Evolutionary conservation across 2,888 invertebrate genomes (phyloP).

Genomic region (Leptopilina syphax): DNA sequence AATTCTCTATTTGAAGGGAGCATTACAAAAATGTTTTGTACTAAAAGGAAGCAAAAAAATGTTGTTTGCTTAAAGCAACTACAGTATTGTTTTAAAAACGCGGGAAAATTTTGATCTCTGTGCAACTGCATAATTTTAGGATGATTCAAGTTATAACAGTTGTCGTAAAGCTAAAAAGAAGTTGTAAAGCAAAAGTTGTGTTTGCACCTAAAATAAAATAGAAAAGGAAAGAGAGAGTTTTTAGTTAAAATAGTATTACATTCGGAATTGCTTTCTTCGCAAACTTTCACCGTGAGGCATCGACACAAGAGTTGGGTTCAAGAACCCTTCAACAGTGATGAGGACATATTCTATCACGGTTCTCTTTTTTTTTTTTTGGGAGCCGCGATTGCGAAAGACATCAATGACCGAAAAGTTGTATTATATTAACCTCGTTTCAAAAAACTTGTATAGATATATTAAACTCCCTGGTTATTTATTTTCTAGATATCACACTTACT

Average conservation of each 20-base stretch:
- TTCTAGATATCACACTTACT: no score
- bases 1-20: no score
- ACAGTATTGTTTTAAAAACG: no score
- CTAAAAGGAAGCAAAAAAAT: no score
- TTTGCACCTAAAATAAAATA: constrained; percentile 41
- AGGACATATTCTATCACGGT: constrained; percentile 49
- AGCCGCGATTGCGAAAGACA: constrained; percentile 48
- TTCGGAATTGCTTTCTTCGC: constrained; percentile 71
- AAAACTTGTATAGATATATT: not conserved
- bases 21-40: no score
- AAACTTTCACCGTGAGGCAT: constrained; percentile 71
- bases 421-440: not conserved
- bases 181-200: constrained; percentile 6
- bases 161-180: not conserved
- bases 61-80: no score
- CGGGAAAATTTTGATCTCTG: no score
- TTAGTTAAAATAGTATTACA: constrained; percentile 50
- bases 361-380: constrained; percentile 49
- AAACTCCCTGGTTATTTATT: not conserved
- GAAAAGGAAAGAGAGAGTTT: constrained; percentile 56
- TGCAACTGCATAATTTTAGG: no score
- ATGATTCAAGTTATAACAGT: no score
- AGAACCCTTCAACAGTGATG: constrained; percentile 60
- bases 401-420: constrained; percentile 51
- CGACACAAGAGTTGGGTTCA: constrained; percentile 59